phyloP scores from a whole-genome alignment of 2,797 vertebrate genomes.

The Toxotes lorentzi region DNA sequence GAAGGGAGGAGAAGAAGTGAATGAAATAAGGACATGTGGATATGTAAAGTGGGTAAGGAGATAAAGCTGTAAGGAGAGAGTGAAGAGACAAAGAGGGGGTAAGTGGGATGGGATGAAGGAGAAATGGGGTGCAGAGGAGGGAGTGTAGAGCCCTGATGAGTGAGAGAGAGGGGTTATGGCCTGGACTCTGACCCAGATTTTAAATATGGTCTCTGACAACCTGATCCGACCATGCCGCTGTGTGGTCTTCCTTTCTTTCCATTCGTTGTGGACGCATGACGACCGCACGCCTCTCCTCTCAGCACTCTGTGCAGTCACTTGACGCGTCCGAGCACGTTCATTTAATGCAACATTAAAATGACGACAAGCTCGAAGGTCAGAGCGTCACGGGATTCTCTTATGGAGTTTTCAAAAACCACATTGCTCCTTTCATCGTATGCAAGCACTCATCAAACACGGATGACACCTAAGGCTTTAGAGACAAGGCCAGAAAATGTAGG shows the following conservation, averaged over 20 bases:
- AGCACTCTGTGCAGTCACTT: conserved; percentile 25
- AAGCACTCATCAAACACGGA: conserved; percentile 29
- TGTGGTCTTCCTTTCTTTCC: conserved; percentile 74
- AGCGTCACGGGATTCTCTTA: conserved; percentile 19
- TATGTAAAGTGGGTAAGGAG: conserved; percentile 31
- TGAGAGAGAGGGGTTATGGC: conserved; percentile 54
- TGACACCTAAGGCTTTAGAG: conserved; percentile 9
- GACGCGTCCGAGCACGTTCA: conserved; percentile 51
- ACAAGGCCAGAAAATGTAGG: conserved; percentile 5
- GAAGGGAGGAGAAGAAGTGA: conserved; percentile 5
- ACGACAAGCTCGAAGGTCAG: conserved; percentile 42
- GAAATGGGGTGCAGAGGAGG: conserved; percentile 43
- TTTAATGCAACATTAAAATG: conserved; percentile 56
- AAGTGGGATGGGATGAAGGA: conserved; percentile 38
- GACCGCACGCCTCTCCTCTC: conserved; percentile 49
- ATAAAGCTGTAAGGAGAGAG: conserved; percentile 23
- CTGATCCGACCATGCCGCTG: conserved; percentile 71
- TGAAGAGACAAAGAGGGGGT: conserved; percentile 25
- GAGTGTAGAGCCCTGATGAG: conserved; percentile 20
- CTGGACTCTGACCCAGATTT: conserved; percentile 77
- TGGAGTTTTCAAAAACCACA: conserved; percentile 21
- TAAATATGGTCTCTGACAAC: conserved; percentile 77
- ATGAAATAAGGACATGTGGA: conserved; percentile 27
- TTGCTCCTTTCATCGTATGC: not conserved
- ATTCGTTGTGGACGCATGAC: conserved; percentile 45